Base-by-base conservation (phyloP, 1,140 invertebrate genomes). In the Pararge aegeria region DNA sequence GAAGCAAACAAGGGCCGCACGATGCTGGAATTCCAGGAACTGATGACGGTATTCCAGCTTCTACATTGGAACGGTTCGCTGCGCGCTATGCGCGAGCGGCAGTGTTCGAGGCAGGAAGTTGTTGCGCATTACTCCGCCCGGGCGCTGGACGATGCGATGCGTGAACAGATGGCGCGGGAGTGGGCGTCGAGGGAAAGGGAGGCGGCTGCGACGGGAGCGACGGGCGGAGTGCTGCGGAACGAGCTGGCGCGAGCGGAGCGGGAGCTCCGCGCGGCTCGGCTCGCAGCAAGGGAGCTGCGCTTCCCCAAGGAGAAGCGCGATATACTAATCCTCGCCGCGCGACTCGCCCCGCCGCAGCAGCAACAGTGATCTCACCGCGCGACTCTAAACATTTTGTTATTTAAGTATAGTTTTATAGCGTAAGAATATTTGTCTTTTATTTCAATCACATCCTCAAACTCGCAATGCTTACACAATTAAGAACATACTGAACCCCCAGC, bases 271-370 rank as follows among this genome's bases (percentile, higher is more conserved):
- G 94, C 95, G n/a, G 97, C 97, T 6, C 91, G 97, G 68, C 91
- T 97, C 64, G 96, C 96, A 29, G 97, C 97, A 0, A 91, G 97
- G 42, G 97, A 98, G 79, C 91, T 98, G 2, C 92, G 97, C 70
- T 98, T 98, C 89, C 97, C 96, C 21, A 98, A 98, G 88, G 97
- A 98, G 87, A 98, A 98, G 82, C 95, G 97, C 76, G 97, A 98
- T 80, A 98, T 98, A 80, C 90, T 98, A 10, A 94, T 97, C 91
- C 91, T 97, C 67, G 97, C 97, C 67, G 94, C 94, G 62, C 95
- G 96, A 79, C 92, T 96, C 61, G 93, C 91, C 15, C 82, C 80
- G 34, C 75, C 83, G 42, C 76, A 77, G 67, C 77, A 78, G 70
- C 77, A 78, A 79, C 81, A 85, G 83, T 89, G 83, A 89, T 87